phyloP scores from a whole-genome alignment of 2,113 vertebrate species.

The Pangasianodon gigas region DNA sequence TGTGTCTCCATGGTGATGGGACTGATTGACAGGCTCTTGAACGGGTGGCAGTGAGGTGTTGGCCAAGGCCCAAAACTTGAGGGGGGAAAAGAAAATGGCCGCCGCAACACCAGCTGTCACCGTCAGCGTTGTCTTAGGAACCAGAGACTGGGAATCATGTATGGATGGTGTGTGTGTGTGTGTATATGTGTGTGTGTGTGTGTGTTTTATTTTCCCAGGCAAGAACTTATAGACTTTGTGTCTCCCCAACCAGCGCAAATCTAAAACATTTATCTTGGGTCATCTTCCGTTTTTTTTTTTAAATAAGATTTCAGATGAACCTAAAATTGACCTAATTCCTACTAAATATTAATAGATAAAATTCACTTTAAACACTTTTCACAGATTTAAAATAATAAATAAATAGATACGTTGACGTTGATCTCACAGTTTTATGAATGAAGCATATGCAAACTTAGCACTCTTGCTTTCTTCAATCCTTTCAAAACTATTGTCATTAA shows the following conservation, averaged over 20 bases:
- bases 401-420: background rate
- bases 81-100: conserved; percentile 49
- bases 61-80: conserved; percentile 51
- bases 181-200: conserved; percentile 25
- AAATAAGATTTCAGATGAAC: background rate
- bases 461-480: background rate
- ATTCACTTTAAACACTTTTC: background rate
- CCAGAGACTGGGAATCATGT: conserved; percentile 37
- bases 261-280: background rate
- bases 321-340: background rate
- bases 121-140: conserved; percentile 40
- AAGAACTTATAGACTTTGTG: background rate
- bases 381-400: background rate
- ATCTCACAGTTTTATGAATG: background rate
- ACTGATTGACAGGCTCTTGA: conserved; percentile 53
- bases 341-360: background rate
- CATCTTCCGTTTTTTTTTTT: background rate
- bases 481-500: background rate
- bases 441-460: background rate
- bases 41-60: conserved; percentile 53
- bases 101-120: conserved; percentile 47
- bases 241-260: no score
- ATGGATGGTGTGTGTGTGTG: conserved; percentile 27
- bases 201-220: conserved; percentile 31
- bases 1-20: conserved; percentile 51